Evolutionary conservation across 1,140 invertebrate species (phyloP), one percentile per base, ranked within the genome.

Genomic region (Drosophila nigromelanica): DNA sequence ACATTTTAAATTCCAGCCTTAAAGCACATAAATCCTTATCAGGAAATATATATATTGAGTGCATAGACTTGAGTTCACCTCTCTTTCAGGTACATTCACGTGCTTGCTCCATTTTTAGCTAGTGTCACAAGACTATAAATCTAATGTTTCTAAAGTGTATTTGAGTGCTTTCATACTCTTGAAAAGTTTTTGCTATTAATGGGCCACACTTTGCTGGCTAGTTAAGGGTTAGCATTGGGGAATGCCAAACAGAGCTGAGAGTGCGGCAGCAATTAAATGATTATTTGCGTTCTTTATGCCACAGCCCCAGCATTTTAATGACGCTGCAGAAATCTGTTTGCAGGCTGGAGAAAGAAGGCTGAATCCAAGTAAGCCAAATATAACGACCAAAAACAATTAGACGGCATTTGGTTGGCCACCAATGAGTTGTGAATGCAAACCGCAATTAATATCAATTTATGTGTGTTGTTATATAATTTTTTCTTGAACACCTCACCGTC

Each of bases 381-480:
- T 75, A 86, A 80, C 69, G 63, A 62, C 61, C 66, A 72, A 89
- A 87, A 89, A 87, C 82, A 82, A 82, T 87, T 82, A 89, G 78
- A 75, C 58, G 50, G 37, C 21, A 69, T 62, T 66, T 69, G 12
- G 37, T 63, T 72, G 12, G 37, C 40, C 21, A 18, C 14, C 54
- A 54, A 62, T 70, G 68, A 64, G 62, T 71, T 71, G 68, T 77
- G 74, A 47, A 35, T 14, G 61, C 73, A 64, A 66, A 61, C 62
- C 68, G 78, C 76, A 87, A 87, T 87, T 87, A 89, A 87, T 87
- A 83, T 87, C 74, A 80, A 87, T 87, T 87, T 87, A 48, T 78
- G 72, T 83, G 64, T 80, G n/a, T 58, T 58, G 27, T 12, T 33
- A 39, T 39, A 81, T 80, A 68, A 58, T 62, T 78, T 71, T 62